phyloP scores from a whole-genome alignment of 1,140 invertebrate species.

The Drosophila sulfurigaster region DNA sequence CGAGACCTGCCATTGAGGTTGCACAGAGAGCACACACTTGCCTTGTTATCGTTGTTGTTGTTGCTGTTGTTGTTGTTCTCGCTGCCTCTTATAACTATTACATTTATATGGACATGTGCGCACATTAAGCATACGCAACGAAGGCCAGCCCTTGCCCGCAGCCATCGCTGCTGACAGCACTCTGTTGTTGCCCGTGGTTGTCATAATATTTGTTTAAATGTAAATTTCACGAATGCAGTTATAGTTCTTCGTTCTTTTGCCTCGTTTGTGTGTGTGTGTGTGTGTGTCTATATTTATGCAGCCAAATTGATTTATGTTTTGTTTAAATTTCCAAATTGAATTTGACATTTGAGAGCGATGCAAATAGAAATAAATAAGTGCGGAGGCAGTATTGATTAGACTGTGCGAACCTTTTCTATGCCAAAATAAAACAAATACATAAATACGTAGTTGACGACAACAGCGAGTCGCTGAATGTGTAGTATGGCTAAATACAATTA shows the following conservation, averaged over 20 bases:
- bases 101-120: slow-evolving; percentile 76
- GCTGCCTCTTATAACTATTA: slow-evolving; percentile 67
- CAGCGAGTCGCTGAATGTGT: slow-evolving; percentile 26
- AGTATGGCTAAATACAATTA: slow-evolving; percentile 56
- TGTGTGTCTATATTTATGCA: slow-evolving; percentile 54
- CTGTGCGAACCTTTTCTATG: slow-evolving; percentile 52
- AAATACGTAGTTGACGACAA: slow-evolving; percentile 53
- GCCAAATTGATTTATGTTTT: slow-evolving; percentile 77
- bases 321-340: slow-evolving; percentile 65
- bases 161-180: slow-evolving; percentile 35
- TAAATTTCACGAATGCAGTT: slow-evolving; percentile 48
- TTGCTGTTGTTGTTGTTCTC: slow-evolving; percentile 7
- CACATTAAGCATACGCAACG: slow-evolving; percentile 74
- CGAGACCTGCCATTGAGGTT: slow-evolving; percentile 68
- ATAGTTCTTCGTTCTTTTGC: background rate
- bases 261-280: slow-evolving; percentile 22
- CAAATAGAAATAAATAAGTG: slow-evolving; percentile 40
- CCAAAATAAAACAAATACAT: slow-evolving; percentile 36
- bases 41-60: slow-evolving; percentile 2
- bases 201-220: slow-evolving; percentile 73
- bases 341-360: slow-evolving; percentile 36
- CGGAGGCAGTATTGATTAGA: slow-evolving; percentile 20
- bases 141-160: slow-evolving; percentile 57
- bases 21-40: slow-evolving; percentile 57
- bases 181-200: slow-evolving; percentile 51